phyloP scores from a whole-genome alignment of 2,113 vertebrate genomes.

The Indicator maculatus region DNA sequence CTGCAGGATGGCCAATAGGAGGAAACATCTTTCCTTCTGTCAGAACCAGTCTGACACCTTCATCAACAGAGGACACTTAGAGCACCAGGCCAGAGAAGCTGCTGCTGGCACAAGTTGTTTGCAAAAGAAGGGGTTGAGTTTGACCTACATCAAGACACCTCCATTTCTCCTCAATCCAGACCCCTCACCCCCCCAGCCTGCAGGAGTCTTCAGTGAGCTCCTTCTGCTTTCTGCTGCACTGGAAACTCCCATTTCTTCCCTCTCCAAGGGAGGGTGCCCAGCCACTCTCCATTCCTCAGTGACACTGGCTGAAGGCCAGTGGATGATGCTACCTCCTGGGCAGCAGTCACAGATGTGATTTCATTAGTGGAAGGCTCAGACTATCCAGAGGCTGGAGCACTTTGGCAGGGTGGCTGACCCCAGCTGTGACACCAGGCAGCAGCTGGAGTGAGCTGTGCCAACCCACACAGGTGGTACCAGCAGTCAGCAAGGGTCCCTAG shows the following conservation, averaged over 20 bases:
- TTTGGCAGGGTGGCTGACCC: background rate
- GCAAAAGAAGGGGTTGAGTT: background rate
- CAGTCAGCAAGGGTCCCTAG: background rate
- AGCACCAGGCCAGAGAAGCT: background rate
- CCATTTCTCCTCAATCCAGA: background rate
- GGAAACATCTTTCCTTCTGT: background rate
- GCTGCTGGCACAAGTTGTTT: background rate
- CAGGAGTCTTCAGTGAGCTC: background rate
- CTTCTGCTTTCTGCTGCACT: background rate
- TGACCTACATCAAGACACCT: fast-evolving
- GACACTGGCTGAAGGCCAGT: background rate
- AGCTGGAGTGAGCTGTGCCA: background rate
- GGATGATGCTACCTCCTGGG: background rate
- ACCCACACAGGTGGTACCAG: background rate
- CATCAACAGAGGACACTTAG: fast-evolving
- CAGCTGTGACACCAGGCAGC: background rate
- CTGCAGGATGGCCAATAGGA: fast-evolving
- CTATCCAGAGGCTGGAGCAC: background rate
- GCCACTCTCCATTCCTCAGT: background rate
- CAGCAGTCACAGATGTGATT: background rate
- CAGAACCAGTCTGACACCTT: background rate
- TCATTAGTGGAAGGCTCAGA: background rate
- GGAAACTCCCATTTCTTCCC: fast-evolving
- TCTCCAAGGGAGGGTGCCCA: background rate
- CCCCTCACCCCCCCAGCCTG: background rate